These are phyloP conservation scores for Subanguina moxae DNA, from an alignment of 1,140 invertebrate species.

Conservation along the genomic window DNA sequence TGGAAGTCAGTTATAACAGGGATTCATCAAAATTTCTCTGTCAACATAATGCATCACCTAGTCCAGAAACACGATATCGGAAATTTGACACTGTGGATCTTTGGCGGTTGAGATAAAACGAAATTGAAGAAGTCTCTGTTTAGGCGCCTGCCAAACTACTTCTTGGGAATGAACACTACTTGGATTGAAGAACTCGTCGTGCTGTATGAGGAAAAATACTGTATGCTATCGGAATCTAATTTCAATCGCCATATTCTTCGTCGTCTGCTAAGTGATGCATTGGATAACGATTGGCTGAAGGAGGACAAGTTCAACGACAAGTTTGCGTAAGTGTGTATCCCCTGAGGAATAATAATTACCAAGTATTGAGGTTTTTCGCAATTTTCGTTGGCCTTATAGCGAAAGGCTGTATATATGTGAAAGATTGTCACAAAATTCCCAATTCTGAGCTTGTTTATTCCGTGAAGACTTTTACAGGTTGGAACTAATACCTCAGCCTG, in stretches of 20 bases:
- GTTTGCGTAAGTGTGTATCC: not conserved
- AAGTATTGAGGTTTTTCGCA: too few relatives aligned
- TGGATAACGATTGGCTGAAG: conserved; percentile 11
- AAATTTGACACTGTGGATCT: conserved; percentile 21
- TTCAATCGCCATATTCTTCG: not conserved
- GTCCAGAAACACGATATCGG: conserved; percentile 22
- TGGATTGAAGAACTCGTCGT: conserved; percentile 30
- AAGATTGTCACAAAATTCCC: not conserved
- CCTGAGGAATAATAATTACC: not conserved
- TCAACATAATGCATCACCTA: conserved; percentile 26
- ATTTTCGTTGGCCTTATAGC: not conserved
- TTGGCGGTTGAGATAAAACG: not conserved
- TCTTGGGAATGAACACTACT: conserved; percentile 29
- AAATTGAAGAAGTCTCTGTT: not conserved
- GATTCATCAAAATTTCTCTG: conserved; percentile 16
- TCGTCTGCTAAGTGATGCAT: conserved; percentile 12
- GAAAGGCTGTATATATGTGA: not conserved
- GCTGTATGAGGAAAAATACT: conserved; percentile 11
- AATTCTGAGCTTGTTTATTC: not conserved
- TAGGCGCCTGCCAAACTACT: conserved; percentile 31
- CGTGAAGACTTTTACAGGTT: not conserved
- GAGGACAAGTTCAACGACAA: not conserved
- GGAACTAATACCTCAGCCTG: not conserved
- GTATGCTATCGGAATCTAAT: not conserved
- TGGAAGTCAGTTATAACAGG: conserved; percentile 11